phyloP scores from a whole-genome alignment of 2,113 vertebrate species.

The Pygoscelis adeliae region DNA sequence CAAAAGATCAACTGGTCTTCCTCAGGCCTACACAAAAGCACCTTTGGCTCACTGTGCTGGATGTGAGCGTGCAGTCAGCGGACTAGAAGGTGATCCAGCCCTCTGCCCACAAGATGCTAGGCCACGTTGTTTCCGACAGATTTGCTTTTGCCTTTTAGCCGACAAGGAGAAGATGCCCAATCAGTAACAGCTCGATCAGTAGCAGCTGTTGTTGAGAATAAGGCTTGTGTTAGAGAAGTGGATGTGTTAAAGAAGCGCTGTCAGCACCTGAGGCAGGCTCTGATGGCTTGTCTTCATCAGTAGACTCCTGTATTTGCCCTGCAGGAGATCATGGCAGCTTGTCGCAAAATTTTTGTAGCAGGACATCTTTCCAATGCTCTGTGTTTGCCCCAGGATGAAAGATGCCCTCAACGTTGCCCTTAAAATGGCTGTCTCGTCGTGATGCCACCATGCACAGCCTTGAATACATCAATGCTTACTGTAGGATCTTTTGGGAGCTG shows the following conservation, averaged over 20 bases:
- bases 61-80: neutral
- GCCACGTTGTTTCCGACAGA: neutral
- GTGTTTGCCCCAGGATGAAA: conserved; percentile 35
- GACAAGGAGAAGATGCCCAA: neutral
- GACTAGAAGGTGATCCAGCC: neutral
- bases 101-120: neutral
- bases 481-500: neutral
- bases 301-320: conserved; percentile 43
- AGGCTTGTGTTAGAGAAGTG: conserved; percentile 49
- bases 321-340: conserved; percentile 43
- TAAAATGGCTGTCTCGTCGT: neutral
- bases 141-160: conserved; percentile 56
- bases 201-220: conserved; percentile 64
- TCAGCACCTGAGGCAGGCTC: conserved; percentile 65
- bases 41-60: neutral
- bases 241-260: conserved; percentile 61
- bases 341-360: conserved; percentile 46
- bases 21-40: neutral
- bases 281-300: conserved; percentile 53
- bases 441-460: neutral
- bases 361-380: conserved; percentile 33
- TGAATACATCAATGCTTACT: neutral
- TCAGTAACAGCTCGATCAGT: conserved; percentile 33
- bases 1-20: neutral
- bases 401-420: conserved; percentile 15